Evolutionary conservation across 2,888 invertebrate genomes (phyloP).

Genomic region (Gastrophysa polygoni): DNA sequence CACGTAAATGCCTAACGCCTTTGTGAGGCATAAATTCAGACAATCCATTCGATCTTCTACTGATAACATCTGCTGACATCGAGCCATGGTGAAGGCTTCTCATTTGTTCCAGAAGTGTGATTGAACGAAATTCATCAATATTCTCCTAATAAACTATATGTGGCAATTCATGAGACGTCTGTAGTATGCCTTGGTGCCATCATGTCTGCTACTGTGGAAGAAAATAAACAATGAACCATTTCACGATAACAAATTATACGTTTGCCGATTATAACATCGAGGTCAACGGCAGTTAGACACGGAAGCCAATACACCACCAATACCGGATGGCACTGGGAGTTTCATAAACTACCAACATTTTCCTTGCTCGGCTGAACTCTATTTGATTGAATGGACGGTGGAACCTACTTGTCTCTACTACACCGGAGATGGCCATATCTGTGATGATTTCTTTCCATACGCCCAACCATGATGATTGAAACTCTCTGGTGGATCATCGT

Average conservation of each 20-base stretch:
- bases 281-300: neutral
- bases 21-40: slow-evolving; percentile 44
- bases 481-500: too few species aligned
- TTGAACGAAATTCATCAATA: neutral
- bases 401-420: too few species aligned
- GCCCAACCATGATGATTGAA: too few species aligned
- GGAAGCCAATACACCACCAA: neutral
- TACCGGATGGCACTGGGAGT: neutral
- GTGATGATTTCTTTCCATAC: too few species aligned
- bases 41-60: slow-evolving; percentile 33
- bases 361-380: neutral
- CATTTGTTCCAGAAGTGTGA: too few species aligned
- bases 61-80: slow-evolving; percentile 35
- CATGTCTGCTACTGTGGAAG: neutral
- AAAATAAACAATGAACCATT: neutral
- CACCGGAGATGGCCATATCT: too few species aligned
- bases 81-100: too few species aligned
- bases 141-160: neutral
- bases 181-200: neutral
- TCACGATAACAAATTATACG: neutral
- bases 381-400: too few species aligned
- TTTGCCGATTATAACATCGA: neutral
- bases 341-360: neutral
- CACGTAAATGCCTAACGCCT: slow-evolving; percentile 44
- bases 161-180: neutral